Conservation (phyloP, 2,797 vertebrate genomes). For the Podargus strigoides region DNA sequence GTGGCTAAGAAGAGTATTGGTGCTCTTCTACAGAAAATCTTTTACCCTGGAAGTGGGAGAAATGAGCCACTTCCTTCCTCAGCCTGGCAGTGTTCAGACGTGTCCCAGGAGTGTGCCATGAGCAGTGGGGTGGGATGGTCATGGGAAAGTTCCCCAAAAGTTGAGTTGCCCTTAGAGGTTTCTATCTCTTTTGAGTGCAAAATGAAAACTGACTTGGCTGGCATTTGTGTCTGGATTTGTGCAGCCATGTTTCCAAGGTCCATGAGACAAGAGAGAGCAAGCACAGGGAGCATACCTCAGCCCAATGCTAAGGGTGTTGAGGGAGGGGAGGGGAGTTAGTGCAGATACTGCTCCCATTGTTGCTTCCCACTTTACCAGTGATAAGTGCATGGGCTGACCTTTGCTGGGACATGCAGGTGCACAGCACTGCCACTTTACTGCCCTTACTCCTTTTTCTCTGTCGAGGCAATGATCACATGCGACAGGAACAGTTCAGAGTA, state of each 20-base stretch:
- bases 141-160: not conserved
- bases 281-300: not conserved
- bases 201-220: not conserved
- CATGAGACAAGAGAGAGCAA: not conserved
- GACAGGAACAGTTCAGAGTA: not conserved
- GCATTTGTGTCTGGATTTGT: not conserved
- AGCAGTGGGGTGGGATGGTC: not conserved
- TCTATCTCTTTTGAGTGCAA: not conserved
- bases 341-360: not conserved
- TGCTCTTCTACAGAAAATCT: not conserved
- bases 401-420: fast-evolving
- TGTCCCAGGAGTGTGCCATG: not conserved
- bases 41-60: not conserved
- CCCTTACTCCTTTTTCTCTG: not conserved
- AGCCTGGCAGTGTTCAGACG: not conserved
- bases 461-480: fast-evolving
- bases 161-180: not conserved
- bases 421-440: not conserved
- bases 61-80: not conserved
- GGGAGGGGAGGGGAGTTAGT: not conserved
- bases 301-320: not conserved
- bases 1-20: not conserved
- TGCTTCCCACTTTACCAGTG: not conserved
- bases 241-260: not conserved
- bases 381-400: not conserved